Evolutionary conservation across 2,888 invertebrate genomes (phyloP).

Genomic region (Dugesia japonica): DNA sequence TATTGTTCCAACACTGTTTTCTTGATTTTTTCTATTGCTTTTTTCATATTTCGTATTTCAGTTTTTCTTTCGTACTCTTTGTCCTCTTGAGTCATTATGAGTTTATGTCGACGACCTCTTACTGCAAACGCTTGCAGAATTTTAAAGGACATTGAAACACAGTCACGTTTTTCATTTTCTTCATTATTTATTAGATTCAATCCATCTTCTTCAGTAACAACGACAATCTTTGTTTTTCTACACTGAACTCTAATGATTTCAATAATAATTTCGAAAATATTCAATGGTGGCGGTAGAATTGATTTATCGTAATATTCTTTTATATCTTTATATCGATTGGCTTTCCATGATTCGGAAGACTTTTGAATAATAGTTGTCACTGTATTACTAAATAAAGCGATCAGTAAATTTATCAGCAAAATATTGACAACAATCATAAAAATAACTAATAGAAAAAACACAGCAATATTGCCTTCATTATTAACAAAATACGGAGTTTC

Average conservation of each 20-base stretch:
- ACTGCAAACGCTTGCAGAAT: neutral
- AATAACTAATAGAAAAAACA: constrained; percentile 23
- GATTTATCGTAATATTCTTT: constrained; percentile 28
- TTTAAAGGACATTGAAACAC: neutral
- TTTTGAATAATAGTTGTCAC: constrained; percentile 29
- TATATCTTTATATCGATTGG: constrained; percentile 30
- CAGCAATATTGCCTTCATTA: constrained; percentile 16
- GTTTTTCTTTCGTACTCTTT: neutral
- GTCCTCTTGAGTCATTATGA: neutral
- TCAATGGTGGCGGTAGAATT: constrained; percentile 28
- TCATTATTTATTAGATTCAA: neutral
- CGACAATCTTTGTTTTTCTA: neutral
- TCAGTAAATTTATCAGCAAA: constrained; percentile 30
- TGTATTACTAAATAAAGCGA: constrained; percentile 33
- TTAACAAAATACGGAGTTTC: neutral
- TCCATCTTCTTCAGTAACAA: neutral
- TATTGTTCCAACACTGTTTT: too few relatives aligned
- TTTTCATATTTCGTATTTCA: neutral
- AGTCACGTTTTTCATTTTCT: neutral
- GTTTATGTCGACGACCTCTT: neutral
- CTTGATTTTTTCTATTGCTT: neutral
- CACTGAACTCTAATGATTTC: neutral
- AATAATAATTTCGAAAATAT: neutral
- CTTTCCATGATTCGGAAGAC: constrained; percentile 29
- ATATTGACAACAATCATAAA: constrained; percentile 29